phyloP scores from a whole-genome alignment of 2,797 vertebrate genomes.

The Neoniphon sammara region DNA sequence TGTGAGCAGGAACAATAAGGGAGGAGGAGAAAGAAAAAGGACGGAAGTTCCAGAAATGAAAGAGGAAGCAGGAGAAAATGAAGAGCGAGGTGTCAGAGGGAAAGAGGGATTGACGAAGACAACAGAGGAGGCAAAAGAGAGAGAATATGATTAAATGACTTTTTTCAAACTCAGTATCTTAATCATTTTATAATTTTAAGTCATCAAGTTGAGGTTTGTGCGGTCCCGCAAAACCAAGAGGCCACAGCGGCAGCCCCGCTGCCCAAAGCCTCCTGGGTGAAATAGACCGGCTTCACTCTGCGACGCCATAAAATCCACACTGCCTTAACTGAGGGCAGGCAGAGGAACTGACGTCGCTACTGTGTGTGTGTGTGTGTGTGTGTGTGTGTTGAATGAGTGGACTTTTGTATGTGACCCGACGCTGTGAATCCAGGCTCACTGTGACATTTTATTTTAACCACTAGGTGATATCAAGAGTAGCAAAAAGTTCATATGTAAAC shows the following conservation, averaged over 20 bases:
- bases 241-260: neutral
- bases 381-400: neutral
- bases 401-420: too few species aligned
- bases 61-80: neutral
- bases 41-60: neutral
- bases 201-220: conserved; percentile 33
- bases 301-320: conserved; percentile 73
- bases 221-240: conserved; percentile 77
- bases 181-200: too few species aligned
- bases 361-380: too few species aligned
- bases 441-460: too few species aligned
- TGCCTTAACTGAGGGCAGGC: conserved; percentile 60
- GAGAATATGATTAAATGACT: neutral
- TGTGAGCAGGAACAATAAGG: neutral
- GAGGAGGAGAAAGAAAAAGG: neutral
- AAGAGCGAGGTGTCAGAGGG: too few species aligned
- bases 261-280: conserved; percentile 69
- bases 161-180: too few species aligned
- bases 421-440: too few species aligned
- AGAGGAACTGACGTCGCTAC: conserved; percentile 72
- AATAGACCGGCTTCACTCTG: conserved; percentile 62
- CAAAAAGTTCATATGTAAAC: too few species aligned
- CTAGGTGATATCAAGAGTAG: too few species aligned
- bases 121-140: too few species aligned
- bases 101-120: too few species aligned